Conservation (phyloP, 2,113 vertebrate species). For the Phodopus roborovskii region DNA sequence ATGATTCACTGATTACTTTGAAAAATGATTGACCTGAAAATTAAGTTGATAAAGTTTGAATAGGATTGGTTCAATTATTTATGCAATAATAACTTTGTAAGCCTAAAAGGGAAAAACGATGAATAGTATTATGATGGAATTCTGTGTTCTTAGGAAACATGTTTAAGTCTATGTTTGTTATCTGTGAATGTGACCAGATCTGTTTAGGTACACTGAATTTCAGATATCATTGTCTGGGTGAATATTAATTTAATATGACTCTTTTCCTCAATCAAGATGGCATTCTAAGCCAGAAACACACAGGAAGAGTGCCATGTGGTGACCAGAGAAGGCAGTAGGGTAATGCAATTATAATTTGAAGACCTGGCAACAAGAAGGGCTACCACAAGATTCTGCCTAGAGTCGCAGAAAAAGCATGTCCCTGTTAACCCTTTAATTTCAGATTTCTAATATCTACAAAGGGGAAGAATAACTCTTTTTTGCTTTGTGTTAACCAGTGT, state of each 20-base stretch:
- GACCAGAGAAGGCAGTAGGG: neutral
- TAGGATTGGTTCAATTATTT: constrained; percentile 1
- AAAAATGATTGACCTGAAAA: neutral
- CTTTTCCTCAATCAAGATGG: neutral
- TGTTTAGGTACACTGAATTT: neutral
- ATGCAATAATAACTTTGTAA: constrained; percentile 6
- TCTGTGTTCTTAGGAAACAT: neutral
- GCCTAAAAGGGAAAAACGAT: neutral
- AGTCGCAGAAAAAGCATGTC: neutral
- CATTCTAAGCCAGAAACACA: neutral
- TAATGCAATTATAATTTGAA: neutral
- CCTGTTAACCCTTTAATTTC: neutral
- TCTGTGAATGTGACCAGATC: neutral
- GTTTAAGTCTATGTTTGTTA: neutral
- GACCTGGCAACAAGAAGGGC: neutral
- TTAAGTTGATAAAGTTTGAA: neutral
- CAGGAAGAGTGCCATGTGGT: neutral
- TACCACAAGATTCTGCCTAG: neutral
- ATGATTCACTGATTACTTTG: constrained; percentile 8
- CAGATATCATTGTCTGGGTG: neutral
- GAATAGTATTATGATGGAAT: neutral
- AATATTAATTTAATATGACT: neutral
- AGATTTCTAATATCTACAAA: neutral
- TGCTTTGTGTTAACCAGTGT: neutral
- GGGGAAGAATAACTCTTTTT: neutral